These are phyloP conservation scores for Trematomus loennbergii DNA, from an alignment of 2,113 vertebrate genomes.

Conservation along the genomic window DNA sequence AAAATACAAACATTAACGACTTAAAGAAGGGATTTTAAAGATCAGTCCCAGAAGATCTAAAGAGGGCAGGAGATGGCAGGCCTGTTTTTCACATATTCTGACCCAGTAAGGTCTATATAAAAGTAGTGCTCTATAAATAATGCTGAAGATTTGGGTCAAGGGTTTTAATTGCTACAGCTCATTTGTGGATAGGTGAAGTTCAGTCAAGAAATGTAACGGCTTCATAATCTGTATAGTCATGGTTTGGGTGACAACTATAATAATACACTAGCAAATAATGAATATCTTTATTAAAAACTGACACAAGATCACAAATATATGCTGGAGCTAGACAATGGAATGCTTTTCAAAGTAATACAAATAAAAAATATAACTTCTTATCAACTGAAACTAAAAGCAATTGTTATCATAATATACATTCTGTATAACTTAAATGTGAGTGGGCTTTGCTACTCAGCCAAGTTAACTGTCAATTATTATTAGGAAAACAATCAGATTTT, in stretches of 20 bases:
- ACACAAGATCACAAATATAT: too few relatives aligned
- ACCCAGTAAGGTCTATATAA: slow-evolving; percentile 24
- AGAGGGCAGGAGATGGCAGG: neutral
- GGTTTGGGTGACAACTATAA: neutral
- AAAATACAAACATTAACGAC: neutral
- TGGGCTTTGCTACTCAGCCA: too few relatives aligned
- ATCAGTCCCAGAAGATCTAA: neutral
- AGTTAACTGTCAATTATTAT: neutral
- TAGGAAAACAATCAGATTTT: too few relatives aligned
- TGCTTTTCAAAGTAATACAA: too few relatives aligned
- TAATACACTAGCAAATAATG: neutral
- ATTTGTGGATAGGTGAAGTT: neutral
- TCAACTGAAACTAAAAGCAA: too few relatives aligned
- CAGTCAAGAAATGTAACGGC: neutral
- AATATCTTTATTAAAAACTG: neutral
- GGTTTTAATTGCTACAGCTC: neutral
- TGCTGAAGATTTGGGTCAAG: slow-evolving; percentile 47
- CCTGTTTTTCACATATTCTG: slow-evolving; percentile 41
- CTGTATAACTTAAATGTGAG: too few relatives aligned
- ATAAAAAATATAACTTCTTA: too few relatives aligned
- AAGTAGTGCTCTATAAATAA: slow-evolving; percentile 63
- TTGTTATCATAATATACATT: too few relatives aligned
- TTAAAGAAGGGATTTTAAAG: slow-evolving; percentile 7
- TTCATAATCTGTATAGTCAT: neutral
- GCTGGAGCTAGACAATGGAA: too few relatives aligned